Percentiles rank a stretch among this genome's conserved stretches.
Evolutionary conservation across 2,113 vertebrate species (phyloP).

Genomic region (Ariopsis seemanni): DNA sequence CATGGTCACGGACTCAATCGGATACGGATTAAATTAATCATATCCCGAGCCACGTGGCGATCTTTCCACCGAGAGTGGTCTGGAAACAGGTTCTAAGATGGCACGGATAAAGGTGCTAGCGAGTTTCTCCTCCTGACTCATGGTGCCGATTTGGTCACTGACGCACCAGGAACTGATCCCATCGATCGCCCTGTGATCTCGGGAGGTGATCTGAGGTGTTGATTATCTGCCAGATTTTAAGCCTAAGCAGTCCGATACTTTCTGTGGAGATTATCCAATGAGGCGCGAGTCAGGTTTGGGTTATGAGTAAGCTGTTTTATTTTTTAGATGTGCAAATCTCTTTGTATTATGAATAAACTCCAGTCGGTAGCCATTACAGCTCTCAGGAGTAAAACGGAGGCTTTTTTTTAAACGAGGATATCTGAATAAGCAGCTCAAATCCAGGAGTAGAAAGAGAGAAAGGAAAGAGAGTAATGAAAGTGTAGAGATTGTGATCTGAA

Average conservation of each 20-base stretch:
- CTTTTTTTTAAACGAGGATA: conserved; percentile 51
- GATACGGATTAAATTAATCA: conserved; percentile 1
- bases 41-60: neutral
- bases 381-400: neutral
- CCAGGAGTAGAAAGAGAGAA: conserved; percentile 13
- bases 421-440: conserved; percentile 57
- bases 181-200: conserved; percentile 50
- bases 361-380: conserved; percentile 10
- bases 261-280: conserved; percentile 2
- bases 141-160: conserved; percentile 23
- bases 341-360: conserved; percentile 43
- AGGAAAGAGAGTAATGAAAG: conserved; percentile 39
- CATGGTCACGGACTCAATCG: conserved; percentile 5
- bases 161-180: conserved; percentile 39
- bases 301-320: neutral
- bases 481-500: conserved; percentile 66
- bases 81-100: neutral
- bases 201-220: conserved; percentile 21
- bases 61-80: neutral
- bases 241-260: conserved; percentile 17
- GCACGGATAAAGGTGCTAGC: neutral
- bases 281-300: neutral
- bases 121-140: conserved; percentile 2
- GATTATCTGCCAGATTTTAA: conserved; percentile 50
- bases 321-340: neutral